Evolutionary conservation across 2,797 vertebrate species (phyloP).

Genomic region (Craterocephalus amniculus): DNA sequence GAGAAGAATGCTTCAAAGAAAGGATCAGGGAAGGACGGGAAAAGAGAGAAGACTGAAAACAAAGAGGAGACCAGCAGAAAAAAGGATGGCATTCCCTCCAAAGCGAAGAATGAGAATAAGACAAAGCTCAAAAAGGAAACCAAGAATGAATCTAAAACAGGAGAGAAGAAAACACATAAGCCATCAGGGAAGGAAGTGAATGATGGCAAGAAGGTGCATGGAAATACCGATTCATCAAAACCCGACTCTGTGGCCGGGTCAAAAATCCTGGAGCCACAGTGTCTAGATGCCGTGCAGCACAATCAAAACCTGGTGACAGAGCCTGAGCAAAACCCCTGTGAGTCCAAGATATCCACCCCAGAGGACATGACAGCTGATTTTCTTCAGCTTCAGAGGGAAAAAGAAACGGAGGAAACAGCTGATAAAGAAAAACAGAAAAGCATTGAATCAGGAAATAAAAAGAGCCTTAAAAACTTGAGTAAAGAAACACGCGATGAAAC

Average conservation of each 20-base stretch:
- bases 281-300: constrained; percentile 48
- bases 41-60: constrained; percentile 72
- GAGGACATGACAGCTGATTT: constrained; percentile 83
- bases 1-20: constrained; percentile 76
- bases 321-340: constrained; percentile 40
- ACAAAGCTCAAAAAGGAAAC: constrained; percentile 76
- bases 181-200: constrained; percentile 60
- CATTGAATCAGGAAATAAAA: constrained; percentile 44
- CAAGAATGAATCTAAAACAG: constrained; percentile 81
- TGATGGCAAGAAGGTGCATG: constrained; percentile 62
- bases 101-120: constrained; percentile 82
- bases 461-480: constrained; percentile 24
- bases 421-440: constrained; percentile 37
- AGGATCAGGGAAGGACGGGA: constrained; percentile 68
- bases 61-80: constrained; percentile 75
- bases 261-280: constrained; percentile 53
- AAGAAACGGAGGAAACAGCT: constrained; percentile 36
- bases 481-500: constrained; percentile 17
- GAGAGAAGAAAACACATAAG: constrained; percentile 69
- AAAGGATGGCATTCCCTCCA: constrained; percentile 66
- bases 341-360: constrained; percentile 81
- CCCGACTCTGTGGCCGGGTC: constrained; percentile 54
- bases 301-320: constrained; percentile 57
- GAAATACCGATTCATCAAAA: constrained; percentile 44
- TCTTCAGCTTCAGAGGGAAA: constrained; percentile 64